A percentile compares a stretch with the other conserved stretches of the same genome.
These are phyloP conservation scores for Perizoma flavofasciatum DNA, from an alignment of 2,888 invertebrate species.

Conservation along the genomic window DNA sequence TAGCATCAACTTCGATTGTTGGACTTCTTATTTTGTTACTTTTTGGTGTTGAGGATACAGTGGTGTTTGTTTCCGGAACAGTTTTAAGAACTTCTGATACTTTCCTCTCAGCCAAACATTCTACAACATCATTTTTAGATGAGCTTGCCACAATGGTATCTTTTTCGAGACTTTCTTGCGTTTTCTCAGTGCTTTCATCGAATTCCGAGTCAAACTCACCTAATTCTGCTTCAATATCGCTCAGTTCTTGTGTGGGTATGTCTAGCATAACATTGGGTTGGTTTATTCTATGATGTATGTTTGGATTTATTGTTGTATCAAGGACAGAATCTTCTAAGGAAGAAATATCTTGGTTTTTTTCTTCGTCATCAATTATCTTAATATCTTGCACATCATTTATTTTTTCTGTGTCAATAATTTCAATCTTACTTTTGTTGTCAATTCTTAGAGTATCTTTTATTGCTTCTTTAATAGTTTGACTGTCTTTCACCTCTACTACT, in stretches of 20 bases:
- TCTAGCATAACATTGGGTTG: conserved; percentile 71
- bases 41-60: not conserved
- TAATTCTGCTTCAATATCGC: conserved; percentile 48
- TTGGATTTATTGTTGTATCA: conserved; percentile 24
- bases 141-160: not conserved
- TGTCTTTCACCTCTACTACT: not conserved
- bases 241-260: conserved; percentile 66
- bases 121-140: not conserved
- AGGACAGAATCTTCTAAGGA: conserved; percentile 26
- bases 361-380: not conserved
- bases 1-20: conserved; percentile 5
- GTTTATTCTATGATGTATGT: conserved; percentile 53
- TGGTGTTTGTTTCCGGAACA: not conserved
- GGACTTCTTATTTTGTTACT: not conserved
- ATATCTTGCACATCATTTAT: too few relatives aligned
- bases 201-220: conserved; percentile 20
- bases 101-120: conserved; percentile 1
- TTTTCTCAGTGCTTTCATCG: not conserved
- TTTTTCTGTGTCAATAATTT: too few relatives aligned
- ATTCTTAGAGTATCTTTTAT: not conserved
- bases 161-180: not conserved
- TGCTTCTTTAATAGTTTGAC: not conserved
- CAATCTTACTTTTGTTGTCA: not conserved
- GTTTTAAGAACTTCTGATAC: not conserved
- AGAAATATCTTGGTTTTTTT: conserved; percentile 20